phyloP scores from a whole-genome alignment of 2,797 vertebrate species.

The Sphenodon punctatus region DNA sequence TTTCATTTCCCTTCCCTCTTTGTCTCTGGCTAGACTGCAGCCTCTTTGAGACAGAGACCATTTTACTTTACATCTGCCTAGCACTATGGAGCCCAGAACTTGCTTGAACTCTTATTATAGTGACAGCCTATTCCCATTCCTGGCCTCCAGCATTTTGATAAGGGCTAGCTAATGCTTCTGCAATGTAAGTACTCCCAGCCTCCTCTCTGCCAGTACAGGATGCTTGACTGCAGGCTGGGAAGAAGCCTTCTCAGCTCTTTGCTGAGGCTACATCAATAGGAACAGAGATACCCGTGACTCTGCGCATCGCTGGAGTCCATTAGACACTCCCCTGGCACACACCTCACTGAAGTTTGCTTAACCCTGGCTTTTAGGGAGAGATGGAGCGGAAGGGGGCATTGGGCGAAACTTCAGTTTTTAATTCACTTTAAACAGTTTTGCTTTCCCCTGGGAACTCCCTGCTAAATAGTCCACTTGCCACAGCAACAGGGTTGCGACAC shows the following conservation, averaged over 20 bases:
- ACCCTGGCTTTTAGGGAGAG: constrained; percentile 30
- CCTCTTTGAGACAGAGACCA: too few relatives aligned
- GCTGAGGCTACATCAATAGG: not conserved
- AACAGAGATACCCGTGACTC: not conserved
- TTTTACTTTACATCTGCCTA: too few relatives aligned
- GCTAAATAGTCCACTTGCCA: not conserved
- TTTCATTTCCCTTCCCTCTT: too few relatives aligned
- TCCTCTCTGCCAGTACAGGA: not conserved
- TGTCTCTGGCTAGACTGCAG: too few relatives aligned
- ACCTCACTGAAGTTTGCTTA: not conserved
- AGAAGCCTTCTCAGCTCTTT: not conserved
- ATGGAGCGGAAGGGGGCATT: not conserved
- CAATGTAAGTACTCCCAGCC: not conserved
- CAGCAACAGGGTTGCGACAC: too few relatives aligned
- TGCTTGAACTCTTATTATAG: too few relatives aligned
- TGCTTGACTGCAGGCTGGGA: not conserved
- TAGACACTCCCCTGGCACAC: not conserved
- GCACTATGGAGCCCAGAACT: too few relatives aligned
- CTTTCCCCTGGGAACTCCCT: rapidly evolving
- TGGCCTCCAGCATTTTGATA: too few relatives aligned
- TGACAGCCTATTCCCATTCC: too few relatives aligned
- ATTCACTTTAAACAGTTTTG: constrained; percentile 46
- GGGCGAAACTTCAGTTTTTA: constrained; percentile 47
- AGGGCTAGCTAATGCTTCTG: too few relatives aligned
- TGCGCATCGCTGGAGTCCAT: not conserved